Conservation (phyloP, 2,797 vertebrate genomes). For the Echeneis naucrates region DNA sequence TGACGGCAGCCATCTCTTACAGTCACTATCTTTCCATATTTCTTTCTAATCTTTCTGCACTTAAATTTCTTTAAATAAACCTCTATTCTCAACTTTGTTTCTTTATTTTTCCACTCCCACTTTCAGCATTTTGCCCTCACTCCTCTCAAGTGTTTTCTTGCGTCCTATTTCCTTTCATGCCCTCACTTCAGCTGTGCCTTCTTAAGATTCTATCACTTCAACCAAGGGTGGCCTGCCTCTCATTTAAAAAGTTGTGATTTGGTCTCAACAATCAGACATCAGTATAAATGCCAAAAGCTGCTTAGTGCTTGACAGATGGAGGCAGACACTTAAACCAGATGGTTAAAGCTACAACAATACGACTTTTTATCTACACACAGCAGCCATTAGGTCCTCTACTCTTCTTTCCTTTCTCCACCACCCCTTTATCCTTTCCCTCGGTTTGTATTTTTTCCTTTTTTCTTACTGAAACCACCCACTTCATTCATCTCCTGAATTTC, state of each 20-base stretch:
- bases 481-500: constrained; percentile 1
- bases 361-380: constrained; percentile 28
- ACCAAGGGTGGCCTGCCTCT: constrained; percentile 7
- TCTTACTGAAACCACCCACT: neutral
- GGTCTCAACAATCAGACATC: constrained; percentile 39
- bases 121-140: neutral
- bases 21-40: constrained; percentile 8
- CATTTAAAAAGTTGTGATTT: constrained; percentile 23
- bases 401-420: neutral
- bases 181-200: constrained; percentile 1
- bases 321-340: constrained; percentile 63
- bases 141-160: neutral
- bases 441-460: neutral
- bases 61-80: constrained; percentile 9
- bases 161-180: neutral
- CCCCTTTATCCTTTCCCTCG: neutral
- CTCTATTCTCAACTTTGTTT: neutral
- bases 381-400: constrained; percentile 1
- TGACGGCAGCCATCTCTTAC: constrained; percentile 29
- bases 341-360: constrained; percentile 43
- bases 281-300: constrained; percentile 37
- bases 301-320: constrained; percentile 51
- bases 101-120: neutral
- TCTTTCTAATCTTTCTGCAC: constrained; percentile 5
- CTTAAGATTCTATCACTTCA: neutral